Base-by-base conservation (phyloP, 2,113 vertebrate genomes). In the Pachycephala philippinensis region DNA sequence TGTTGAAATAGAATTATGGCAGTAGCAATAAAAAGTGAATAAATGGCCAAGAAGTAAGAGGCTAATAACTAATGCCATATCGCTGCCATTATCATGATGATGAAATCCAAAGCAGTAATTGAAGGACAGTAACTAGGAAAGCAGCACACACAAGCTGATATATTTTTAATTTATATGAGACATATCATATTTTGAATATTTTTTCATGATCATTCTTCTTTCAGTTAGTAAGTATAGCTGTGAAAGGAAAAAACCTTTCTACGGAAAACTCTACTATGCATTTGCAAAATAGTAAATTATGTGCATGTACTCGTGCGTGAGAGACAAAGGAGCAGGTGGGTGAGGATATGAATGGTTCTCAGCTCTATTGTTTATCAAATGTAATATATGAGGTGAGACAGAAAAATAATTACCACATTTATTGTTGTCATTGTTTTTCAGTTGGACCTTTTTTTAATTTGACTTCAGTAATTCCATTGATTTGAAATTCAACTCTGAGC, bases 301-400 rank as follows among this genome's bases (percentile, higher is more conserved):
- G 7, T 40, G 10, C 2, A 4, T 28, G 17, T 10, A 12, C 1
- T 20, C 20, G 11, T 1, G 1, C 5, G 14, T 35, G 44, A 78
- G 27, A 60, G 18, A 50, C 6, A 37, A 69, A 53, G 8, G 8
- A 53, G 9, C 21, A 90, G 24, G 7, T 35, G 63, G 57, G 13
- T 1, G 12, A 63, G 30, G 47, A 60, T 26, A 7, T 33, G 19
- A 71, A 54, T 2, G 2, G 5, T 33, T 84, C 21, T 23, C 13
- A 37, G 9, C 44, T 79, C 35, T 70, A 33, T 59, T 66, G 10
- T n/a, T 78, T 64, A 52, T 63, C 18, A 71, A 66, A 54, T 30
- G 7, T 14, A 77, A 54, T 9, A 30, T 37, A 76, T 40, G 42
- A 75, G 11, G 14, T 66, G 9, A 52, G 30, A 63, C 9, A n/a